Base-by-base conservation (phyloP, 2,888 invertebrate genomes). In the Andrena flavipes region DNA sequence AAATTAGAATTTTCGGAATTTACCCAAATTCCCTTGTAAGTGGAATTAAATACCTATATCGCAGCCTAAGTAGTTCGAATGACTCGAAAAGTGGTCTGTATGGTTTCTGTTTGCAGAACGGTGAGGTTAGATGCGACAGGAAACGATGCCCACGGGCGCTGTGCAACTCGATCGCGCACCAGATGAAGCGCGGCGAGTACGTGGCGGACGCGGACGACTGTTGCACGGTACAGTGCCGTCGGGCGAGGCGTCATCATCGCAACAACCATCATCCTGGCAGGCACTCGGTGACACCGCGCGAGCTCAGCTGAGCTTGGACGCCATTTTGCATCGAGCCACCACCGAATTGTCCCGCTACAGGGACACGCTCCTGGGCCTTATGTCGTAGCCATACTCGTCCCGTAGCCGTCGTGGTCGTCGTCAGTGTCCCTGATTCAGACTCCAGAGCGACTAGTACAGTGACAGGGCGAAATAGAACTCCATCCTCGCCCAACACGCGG, bases 131-230 rank as follows among this genome's bases (percentile, higher is more conserved):
- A 79, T 98, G 98, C 94, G 96, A 97, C 86, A 95, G 97, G 84
- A 97, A 97, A 92, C 96, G 96, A n/a, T 97, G 97, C 94, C 96
- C 96, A n/a, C 95, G 96, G 78, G 95, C 96, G 54, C 95, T 96
- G 83, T 97, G 97, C 94, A 96, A 95, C 86, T 95, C 95, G 86
- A 94, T 93, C 91, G 94, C 92, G 76, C 93, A 92, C 87, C 94
- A 93, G 91, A 94, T 92, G 90, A 94, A 91, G 84, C 93, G 93
- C 16, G 91, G 92, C 75, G 91, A 91, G 65, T 88, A 88, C 80
- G 87, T 90, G 68, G 94, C 94, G 82, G 93, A 90, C 85, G 91
- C 93, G 68, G 96, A 96, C 93, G 95, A 95, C 87, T 96, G 96
- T 94, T 96, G 96, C 94, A 95, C 95, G 82, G 93, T 92, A 64